Percentiles rank a stretch among this genome's conserved stretches.
Conservation (phyloP, 2,113 vertebrate genomes). For the Hippolais icterina region DNA sequence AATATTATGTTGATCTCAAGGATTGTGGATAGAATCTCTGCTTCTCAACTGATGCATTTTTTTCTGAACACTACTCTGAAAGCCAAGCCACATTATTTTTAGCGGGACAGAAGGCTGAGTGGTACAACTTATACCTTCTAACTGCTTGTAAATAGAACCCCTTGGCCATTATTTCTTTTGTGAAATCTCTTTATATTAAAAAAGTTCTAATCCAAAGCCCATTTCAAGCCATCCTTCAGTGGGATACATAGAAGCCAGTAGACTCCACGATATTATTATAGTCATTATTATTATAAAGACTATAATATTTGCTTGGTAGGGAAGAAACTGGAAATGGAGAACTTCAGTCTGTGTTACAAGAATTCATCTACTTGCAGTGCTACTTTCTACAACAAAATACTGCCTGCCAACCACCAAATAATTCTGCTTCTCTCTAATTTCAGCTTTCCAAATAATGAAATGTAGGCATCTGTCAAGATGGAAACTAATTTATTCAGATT, state of each 20-base stretch:
- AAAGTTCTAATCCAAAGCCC: neutral
- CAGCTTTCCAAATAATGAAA: neutral
- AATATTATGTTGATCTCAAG: neutral
- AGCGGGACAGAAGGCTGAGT: neutral
- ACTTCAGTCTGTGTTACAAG: neutral
- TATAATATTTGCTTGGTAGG: neutral
- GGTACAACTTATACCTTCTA: neutral
- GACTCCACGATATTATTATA: neutral
- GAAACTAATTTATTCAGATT: neutral
- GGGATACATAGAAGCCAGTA: neutral
- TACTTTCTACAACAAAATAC: neutral
- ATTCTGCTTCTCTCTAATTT: neutral
- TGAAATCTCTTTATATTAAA: neutral
- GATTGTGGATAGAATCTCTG: neutral
- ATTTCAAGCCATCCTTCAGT: neutral
- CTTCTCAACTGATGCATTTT: neutral
- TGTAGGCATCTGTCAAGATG: neutral
- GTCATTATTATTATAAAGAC: neutral
- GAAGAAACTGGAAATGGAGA: neutral
- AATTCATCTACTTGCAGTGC: neutral
- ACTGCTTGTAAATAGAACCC: neutral
- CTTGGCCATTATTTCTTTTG: neutral
- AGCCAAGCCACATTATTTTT: neutral
- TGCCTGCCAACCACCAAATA: too few relatives aligned
- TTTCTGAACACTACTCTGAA: neutral